Evolutionary conservation across 2,888 invertebrate genomes (phyloP).

Genomic region (Vesta saturnalis): DNA sequence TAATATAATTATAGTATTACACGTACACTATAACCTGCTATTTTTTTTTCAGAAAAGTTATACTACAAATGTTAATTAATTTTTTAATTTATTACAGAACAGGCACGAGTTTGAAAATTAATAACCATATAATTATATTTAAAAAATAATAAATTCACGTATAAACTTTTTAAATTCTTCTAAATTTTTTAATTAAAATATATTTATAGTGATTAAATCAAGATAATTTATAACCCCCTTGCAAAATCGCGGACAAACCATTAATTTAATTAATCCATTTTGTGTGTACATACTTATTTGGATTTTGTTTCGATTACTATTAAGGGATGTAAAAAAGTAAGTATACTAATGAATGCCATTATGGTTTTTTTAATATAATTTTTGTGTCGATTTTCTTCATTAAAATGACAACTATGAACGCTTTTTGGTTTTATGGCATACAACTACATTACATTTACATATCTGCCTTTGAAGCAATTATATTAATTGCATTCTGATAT

Average conservation of each 20-base stretch:
- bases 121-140: not conserved
- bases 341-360: too few relatives aligned
- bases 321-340: too few relatives aligned
- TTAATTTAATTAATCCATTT: constrained; percentile 1
- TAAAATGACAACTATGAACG: too few relatives aligned
- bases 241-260: not conserved
- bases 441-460: too few relatives aligned
- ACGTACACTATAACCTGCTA: not conserved
- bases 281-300: too few relatives aligned
- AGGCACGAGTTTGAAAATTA: constrained; percentile 1
- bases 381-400: too few relatives aligned
- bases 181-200: not conserved
- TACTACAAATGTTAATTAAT: not conserved
- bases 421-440: too few relatives aligned
- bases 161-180: constrained; percentile 1
- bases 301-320: too few relatives aligned
- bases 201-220: not conserved
- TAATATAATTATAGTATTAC: not conserved
- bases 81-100: not conserved
- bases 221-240: not conserved
- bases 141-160: not conserved
- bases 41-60: not conserved
- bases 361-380: too few relatives aligned
- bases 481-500: too few relatives aligned
- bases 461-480: too few relatives aligned